Evolutionary conservation across 2,113 vertebrate genomes (phyloP).

Genomic region (Natator depressus): DNA sequence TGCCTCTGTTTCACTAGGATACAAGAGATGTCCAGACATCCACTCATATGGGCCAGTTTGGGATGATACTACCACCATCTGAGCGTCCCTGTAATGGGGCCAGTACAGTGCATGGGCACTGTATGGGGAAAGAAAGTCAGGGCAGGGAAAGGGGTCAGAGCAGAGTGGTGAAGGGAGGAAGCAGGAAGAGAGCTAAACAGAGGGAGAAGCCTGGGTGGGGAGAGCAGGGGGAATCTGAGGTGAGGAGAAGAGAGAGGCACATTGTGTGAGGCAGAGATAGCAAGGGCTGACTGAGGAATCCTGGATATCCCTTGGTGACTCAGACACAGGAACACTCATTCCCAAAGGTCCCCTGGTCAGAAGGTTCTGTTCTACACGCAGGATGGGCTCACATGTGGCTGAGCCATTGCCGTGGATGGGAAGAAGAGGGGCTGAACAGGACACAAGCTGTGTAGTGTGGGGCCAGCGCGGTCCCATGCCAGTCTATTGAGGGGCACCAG

Average conservation of each 20-base stretch:
- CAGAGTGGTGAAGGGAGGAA: background rate
- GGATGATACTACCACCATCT: background rate
- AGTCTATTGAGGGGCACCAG: background rate
- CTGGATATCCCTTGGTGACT: background rate
- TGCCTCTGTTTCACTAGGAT: background rate
- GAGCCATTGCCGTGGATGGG: background rate
- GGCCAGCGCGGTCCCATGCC: background rate
- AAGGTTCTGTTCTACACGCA: background rate
- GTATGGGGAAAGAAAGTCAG: background rate
- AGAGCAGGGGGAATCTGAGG: background rate
- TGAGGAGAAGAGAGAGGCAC: fast-evolving
- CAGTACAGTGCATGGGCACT: background rate
- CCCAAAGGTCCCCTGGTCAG: background rate
- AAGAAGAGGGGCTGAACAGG: background rate
- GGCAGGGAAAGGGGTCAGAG: background rate
- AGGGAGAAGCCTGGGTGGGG: background rate
- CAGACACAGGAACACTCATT: background rate
- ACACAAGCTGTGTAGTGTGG: background rate
- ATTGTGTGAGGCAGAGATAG: background rate
- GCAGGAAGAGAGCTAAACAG: background rate
- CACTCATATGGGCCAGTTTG: background rate
- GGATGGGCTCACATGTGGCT: background rate
- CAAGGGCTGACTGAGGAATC: background rate
- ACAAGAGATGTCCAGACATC: background rate
- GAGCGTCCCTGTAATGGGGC: background rate